Evolutionary conservation across 2,888 invertebrate genomes (phyloP), one percentile per base, ranked within the genome.

Genomic region (Dryobota labecula): DNA sequence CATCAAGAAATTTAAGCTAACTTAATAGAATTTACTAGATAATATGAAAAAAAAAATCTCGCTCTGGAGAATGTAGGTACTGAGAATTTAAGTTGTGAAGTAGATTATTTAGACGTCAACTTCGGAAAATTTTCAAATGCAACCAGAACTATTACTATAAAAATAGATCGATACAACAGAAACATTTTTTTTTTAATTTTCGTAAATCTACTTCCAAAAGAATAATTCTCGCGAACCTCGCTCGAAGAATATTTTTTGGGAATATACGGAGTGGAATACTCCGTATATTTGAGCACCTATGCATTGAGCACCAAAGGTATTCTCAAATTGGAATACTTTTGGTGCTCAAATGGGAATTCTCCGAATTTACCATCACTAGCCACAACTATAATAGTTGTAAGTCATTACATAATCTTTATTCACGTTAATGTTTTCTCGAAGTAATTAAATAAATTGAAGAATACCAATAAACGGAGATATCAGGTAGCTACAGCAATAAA

Each of bases 401-500:
- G 70, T 71, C 67, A 36, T 85, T 70, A 72, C 41, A 60, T 56
- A 60, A 84, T 81, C 82, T 84, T 86, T 82, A 85, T 80, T 78
- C 61, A 73, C 67, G 63, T 79, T 81, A 81, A 85, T 81, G 74
- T 80, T 82, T 74, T 83, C 62, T 82, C 53, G 79, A 84, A 80
- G 78, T 85, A 89, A 90, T 89, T 89, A 89, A 90, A 84, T 82
- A 81, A 78, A 87, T 87, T 84, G 78, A 85, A 74, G 67, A 76
- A 61, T 66, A 76, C 70, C 72, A 70, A 86, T 85, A 89, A 89
- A 87, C 74, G 85, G 84, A 86, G 87, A 89, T 92, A 90, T 87
- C 90, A 90, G 70, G 92, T 90, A 92, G 92, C 90, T 84, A 72
- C 86, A 84, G 80, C 69, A 84, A 92, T 91, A 92, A 92, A 92